Base-by-base conservation (phyloP, 2,888 invertebrate species). In the Rhaphigaster nebulosa region DNA sequence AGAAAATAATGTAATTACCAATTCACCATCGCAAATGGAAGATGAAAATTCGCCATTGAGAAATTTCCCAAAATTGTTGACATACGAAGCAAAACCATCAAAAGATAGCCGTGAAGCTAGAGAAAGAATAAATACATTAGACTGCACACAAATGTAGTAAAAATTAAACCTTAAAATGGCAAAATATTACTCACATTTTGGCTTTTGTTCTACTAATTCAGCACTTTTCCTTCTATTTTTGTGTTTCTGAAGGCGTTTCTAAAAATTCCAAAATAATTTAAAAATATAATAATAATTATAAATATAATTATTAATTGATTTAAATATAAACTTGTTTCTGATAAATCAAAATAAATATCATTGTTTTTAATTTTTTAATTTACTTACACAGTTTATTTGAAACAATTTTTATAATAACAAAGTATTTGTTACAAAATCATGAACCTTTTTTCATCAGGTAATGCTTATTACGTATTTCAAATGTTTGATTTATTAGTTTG, bases 61-160 rank as follows among this genome's bases (percentile, higher is more conserved):
- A 89, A 89, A 89, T 89, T 89, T 89, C 29, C 89, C 89, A 80
- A 89, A 38, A 50, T n/a, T 89, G 45, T 89, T 89, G 23, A 89
- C 70, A 52, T 76, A 89, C 1, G 89, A 50, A n/a, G 89, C 89
- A 29, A 89, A 41, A 20, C 89, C 89, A 76, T 80, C 45, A 50
- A 70, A 89, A 5, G 89, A 89, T 34, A 80, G 18, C 45, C 89
- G 41, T 52, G 52, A 54, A 50, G 89, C 89, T 89, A 8, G 56
- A 45, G 65, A 41, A 88, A 20, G n/a, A 60, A 8, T 10, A 76
- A 76, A 23, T n/a, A 0, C 41, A 60, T 34, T 34, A 50, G 52
- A 23, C 34, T 5, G 12, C 0, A 18, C 12, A 34, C 15, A n/a
- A 54, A 1, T 23, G 10, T 54, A 38, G 10, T 54, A 38, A n/a